Conservation (phyloP, 2,888 invertebrate species). For the Ectemnius lituratus region DNA sequence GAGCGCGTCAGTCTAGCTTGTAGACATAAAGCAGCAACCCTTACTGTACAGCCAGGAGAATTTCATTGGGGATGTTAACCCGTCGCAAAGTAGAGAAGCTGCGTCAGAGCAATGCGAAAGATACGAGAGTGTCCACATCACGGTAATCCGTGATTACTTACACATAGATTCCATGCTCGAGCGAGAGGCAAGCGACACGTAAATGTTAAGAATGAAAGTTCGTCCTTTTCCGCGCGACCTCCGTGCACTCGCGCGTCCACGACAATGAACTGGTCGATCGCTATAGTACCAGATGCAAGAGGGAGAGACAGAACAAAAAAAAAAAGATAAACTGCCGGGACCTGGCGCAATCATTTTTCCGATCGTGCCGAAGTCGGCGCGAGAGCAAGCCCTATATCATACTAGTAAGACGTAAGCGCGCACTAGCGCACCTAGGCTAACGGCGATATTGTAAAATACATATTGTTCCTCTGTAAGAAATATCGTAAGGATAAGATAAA, state of each 20-base stretch:
- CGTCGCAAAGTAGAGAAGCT: constrained; percentile 41
- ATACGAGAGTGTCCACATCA: no score
- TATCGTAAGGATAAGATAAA: constrained; percentile 4
- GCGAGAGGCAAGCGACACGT: not conserved
- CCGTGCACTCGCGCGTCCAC: constrained; percentile 45
- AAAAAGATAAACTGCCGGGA: constrained; percentile 1
- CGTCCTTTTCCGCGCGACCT: constrained; percentile 52
- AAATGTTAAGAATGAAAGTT: constrained; percentile 47
- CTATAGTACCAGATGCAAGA: not conserved
- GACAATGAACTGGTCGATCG: constrained; percentile 9
- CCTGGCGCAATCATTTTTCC: not conserved
- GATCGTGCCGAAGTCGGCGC: not conserved
- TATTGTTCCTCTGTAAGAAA: not conserved
- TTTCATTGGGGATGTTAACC: constrained; percentile 24
- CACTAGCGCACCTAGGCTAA: constrained; percentile 6
- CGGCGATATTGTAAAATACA: constrained; percentile 6
- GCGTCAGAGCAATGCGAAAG: constrained; percentile 1
- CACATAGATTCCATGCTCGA: no score
- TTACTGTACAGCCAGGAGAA: constrained; percentile 19
- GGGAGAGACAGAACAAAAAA: not conserved
- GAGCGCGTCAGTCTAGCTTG: no score
- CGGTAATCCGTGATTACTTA: not conserved
- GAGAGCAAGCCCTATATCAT: not conserved
- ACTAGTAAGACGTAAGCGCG: not conserved
- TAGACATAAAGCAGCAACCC: no score